Percentiles rank a stretch among this genome's conserved stretches.
Evolutionary conservation across 2,113 vertebrate species (phyloP).

Genomic region (Gadus macrocephalus): DNA sequence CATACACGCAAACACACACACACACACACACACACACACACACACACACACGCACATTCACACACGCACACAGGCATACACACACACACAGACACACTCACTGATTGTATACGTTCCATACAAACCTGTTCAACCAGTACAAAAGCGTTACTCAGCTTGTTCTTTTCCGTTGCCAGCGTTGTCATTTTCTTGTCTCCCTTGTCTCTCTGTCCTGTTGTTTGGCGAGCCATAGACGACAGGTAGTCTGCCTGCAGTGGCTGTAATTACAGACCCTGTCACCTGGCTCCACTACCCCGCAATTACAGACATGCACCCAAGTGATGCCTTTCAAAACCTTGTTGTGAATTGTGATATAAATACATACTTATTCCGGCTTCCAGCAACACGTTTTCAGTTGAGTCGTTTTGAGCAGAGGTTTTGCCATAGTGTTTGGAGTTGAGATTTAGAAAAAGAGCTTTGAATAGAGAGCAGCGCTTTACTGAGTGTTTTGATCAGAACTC

Average conservation of each 20-base stretch:
- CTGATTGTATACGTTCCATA: conserved; percentile 14
- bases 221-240: conserved; percentile 40
- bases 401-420: too few species aligned
- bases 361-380: too few species aligned
- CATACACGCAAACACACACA: conserved; percentile 1
- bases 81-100: neutral
- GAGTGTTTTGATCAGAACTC: too few species aligned
- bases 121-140: neutral
- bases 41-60: conserved; percentile 1
- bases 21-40: neutral
- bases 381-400: too few species aligned
- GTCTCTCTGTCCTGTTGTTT: conserved; percentile 12
- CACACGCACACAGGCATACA: conserved; percentile 3
- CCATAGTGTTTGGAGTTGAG: too few species aligned
- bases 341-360: too few species aligned
- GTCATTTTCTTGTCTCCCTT: neutral
- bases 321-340: neutral
- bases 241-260: conserved; percentile 47
- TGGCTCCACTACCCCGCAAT: conserved; percentile 43
- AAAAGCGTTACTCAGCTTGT: neutral
- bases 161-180: neutral
- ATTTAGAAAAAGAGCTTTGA: too few species aligned
- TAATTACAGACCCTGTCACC: conserved; percentile 62
- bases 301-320: conserved; percentile 22
- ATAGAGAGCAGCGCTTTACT: too few species aligned